Base-by-base conservation (phyloP, 2,113 vertebrate genomes). In the Microcebus ravelobensis region DNA sequence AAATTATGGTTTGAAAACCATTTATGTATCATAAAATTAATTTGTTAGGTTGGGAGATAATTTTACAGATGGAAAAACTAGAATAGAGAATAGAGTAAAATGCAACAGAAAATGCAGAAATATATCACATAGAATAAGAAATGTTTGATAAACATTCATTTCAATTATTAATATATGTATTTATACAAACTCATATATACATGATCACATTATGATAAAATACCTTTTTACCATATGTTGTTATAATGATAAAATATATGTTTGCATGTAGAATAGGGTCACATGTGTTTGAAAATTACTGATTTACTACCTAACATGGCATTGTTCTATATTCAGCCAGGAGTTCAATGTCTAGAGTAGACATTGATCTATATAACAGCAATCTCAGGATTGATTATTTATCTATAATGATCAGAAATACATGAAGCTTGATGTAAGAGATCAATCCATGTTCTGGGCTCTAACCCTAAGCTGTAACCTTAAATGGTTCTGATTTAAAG, bases 61-160 rank as follows among this genome's bases (percentile, higher is more conserved):
- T 55, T 93, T 91, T 11, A 11, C 77, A 81, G 70, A 88, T 94
- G 12, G 73, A 74, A 95, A 95, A 87, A 50, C 13, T 6, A 79
- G 57, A 59, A 21, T 70, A 84, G 25, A 63, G 8, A 52, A 45
- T 59, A 88, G 17, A 57, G 63, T 80, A 79, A 63, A 91, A 25
- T 50, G 23, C 0, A 87, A 42, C 50, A 68, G 31, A 92, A 83
- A 87, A 59, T 17, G 12, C 42, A 6, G 11, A 63, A 77, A n/a
- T 59, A 45, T 11, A 20, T 84, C 6, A 76, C 1, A 31, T 8
- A 82, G 11, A 76, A 65, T n/a, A n/a, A 70, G 14, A 57, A 87
- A 25, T 45, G 29, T 59, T 91, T 77, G 17, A 23, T 65, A 59
- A 89, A 67, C 2, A 55, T 59, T 31, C 36, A 42, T 31, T 67